Percentiles rank a stretch among this genome's conserved stretches.
phyloP scores from a whole-genome alignment of 1,140 invertebrate genomes.

The Olivierus martensii region DNA sequence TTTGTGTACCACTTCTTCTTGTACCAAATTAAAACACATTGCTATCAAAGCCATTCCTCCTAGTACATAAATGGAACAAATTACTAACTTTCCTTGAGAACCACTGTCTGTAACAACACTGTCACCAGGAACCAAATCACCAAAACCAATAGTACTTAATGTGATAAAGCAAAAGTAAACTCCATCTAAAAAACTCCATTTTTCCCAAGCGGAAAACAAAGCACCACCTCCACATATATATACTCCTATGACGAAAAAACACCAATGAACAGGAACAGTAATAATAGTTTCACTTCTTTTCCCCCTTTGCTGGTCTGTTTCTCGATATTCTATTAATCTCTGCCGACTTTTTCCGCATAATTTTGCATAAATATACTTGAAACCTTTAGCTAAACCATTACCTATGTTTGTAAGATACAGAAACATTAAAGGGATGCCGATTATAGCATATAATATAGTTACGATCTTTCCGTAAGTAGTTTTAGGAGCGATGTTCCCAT shows the following conservation, averaged over 20 bases:
- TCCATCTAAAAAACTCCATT: constrained; percentile 30
- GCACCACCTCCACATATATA: constrained; percentile 26
- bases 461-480: constrained; percentile 61
- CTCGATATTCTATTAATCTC: background rate
- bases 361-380: constrained; percentile 46
- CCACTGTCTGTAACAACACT: constrained; percentile 29
- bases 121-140: constrained; percentile 45
- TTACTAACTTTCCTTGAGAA: constrained; percentile 35
- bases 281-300: background rate
- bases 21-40: constrained; percentile 95
- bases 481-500: constrained; percentile 58
- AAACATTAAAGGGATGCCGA: constrained; percentile 70
- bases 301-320: too few relatives aligned
- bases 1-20: constrained; percentile 79
- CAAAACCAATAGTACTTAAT: constrained; percentile 48
- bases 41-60: constrained; percentile 92
- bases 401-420: constrained; percentile 75
- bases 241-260: constrained; percentile 13
- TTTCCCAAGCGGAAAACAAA: constrained; percentile 29
- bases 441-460: constrained; percentile 68
- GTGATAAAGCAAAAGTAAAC: constrained; percentile 20
- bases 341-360: too few relatives aligned
- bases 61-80: constrained; percentile 44
- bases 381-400: constrained; percentile 52
- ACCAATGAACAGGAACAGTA: constrained; percentile 17